Base-by-base conservation (phyloP, 2,797 vertebrate species). In the Thaleichthys pacificus region DNA sequence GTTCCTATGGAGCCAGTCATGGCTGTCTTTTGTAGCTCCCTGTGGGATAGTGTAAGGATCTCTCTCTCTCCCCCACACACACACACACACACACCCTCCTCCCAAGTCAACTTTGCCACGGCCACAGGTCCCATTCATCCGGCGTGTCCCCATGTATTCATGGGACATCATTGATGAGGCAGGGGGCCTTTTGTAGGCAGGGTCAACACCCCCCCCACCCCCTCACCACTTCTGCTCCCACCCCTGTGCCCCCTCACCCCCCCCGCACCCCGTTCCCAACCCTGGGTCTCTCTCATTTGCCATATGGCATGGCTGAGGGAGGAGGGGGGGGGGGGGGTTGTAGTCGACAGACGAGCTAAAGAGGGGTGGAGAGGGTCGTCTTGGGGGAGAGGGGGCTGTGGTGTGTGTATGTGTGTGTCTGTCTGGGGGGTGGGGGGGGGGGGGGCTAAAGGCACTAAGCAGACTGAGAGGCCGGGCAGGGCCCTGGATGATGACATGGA, bases 81-180 rank as follows among this genome's bases (percentile, higher is more conserved):
- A 75, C 76, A 76, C 80, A 35, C 80, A 78, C 74, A 75, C 82
- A 84, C 79, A 76, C 70, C 51, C 21, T 66, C 65, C 7, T 49
- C 11, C 57, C 5, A 42, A 85, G 84, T 86, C 79, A 54, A 85
- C 83, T 83, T 81, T 83, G 85, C 84, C 81, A 68, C 22, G 70
- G 88, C 83, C 87, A 84, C 88, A 90, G 89, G 83, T 83, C 84
- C 84, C 66, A 89, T 92, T 90, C 87, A 91, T 73, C 47, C 49
- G 22, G 66, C 87, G 86, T 88, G 90, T 91, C 87, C 87, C 77
- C 83, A 90, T 91, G 89, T 90, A 91, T 90, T 91, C 86, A 90
- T 92, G 68, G 87, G 12, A 87, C 78, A 77, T 73, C 79, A 54
- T 78, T 88, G 89, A 92, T 89, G 88, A 84, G 90, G 89, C 86